Conservation (phyloP, 2,888 invertebrate genomes). For the Troides oblongomaculatus region DNA sequence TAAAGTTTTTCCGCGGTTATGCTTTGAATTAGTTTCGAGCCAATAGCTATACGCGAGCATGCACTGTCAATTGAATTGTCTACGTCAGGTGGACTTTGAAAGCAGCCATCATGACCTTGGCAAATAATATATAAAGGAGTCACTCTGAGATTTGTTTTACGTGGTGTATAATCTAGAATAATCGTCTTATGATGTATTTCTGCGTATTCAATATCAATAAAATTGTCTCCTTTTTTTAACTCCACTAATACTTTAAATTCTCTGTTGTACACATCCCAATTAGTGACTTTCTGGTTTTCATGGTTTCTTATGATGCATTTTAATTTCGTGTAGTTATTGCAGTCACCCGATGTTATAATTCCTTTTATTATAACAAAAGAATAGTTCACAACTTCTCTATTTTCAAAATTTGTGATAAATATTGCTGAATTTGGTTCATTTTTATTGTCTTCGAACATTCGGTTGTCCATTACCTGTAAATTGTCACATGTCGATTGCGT, state of each 20-base stretch:
- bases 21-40: constrained; percentile 90
- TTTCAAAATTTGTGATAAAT: constrained; percentile 80
- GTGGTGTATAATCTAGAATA: constrained; percentile 78
- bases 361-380: constrained; percentile 82
- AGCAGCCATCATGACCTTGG: constrained; percentile 87
- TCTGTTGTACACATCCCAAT: constrained; percentile 83
- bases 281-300: constrained; percentile 60
- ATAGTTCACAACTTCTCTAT: constrained; percentile 81
- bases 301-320: constrained; percentile 64
- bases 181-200: constrained; percentile 67
- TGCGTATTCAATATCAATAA: constrained; percentile 80
- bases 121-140: constrained; percentile 92
- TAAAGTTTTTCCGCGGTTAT: constrained; percentile 92
- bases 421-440: constrained; percentile 69
- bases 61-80: constrained; percentile 86
- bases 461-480: constrained; percentile 79
- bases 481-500: constrained; percentile 37
- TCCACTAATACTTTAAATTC: constrained; percentile 86
- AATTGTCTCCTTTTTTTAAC: constrained; percentile 82
- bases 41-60: constrained; percentile 86
- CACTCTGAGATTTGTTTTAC: constrained; percentile 81
- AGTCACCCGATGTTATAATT: constrained; percentile 71
- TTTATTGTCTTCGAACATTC: constrained; percentile 64
- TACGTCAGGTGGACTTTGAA: constrained; percentile 83
- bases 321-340: constrained; percentile 65